phyloP scores from a whole-genome alignment of 1,140 invertebrate species.

The Lethocerus indicus region DNA sequence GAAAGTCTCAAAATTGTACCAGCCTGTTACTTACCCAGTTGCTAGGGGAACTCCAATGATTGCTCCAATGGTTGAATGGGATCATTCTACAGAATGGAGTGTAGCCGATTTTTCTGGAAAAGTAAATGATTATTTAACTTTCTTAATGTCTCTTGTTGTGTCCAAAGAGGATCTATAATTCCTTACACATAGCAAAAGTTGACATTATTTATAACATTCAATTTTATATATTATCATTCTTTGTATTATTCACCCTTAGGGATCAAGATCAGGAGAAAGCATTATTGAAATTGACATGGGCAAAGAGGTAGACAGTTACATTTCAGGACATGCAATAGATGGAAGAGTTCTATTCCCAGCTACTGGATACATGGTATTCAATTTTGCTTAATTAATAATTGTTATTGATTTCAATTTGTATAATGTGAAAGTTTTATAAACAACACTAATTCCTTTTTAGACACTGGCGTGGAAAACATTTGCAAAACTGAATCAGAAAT shows the following conservation, averaged over 20 bases:
- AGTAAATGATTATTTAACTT: conserved; percentile 15
- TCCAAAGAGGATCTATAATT: too few relatives aligned
- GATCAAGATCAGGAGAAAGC: conserved; percentile 38
- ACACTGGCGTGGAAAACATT: conserved; percentile 84
- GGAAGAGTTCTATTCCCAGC: conserved; percentile 88
- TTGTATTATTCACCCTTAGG: conserved; percentile 25
- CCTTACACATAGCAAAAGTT: too few relatives aligned
- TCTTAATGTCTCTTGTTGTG: too few relatives aligned
- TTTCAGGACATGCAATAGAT: conserved; percentile 84
- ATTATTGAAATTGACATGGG: conserved; percentile 61
- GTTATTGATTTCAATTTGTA: not conserved
- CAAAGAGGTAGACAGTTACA: conserved; percentile 55
- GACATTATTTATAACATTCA: too few relatives aligned
- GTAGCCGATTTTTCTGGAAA: conserved; percentile 50
- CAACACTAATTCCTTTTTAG: conserved; percentile 25
- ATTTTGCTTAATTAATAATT: not conserved
- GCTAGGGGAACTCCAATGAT: conserved; percentile 78
- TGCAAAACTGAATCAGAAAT: conserved; percentile 60
- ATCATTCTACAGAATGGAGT: conserved; percentile 66
- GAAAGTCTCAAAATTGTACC: conserved; percentile 52
- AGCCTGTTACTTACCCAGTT: conserved; percentile 65
- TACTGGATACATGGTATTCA: conserved; percentile 71
- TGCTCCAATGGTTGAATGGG: conserved; percentile 71
- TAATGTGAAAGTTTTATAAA: not conserved
- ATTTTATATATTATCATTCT: too few relatives aligned